These are phyloP conservation scores for Cinclus mexicanus DNA, from an alignment of 2,113 vertebrate genomes.

Conservation along the genomic window DNA sequence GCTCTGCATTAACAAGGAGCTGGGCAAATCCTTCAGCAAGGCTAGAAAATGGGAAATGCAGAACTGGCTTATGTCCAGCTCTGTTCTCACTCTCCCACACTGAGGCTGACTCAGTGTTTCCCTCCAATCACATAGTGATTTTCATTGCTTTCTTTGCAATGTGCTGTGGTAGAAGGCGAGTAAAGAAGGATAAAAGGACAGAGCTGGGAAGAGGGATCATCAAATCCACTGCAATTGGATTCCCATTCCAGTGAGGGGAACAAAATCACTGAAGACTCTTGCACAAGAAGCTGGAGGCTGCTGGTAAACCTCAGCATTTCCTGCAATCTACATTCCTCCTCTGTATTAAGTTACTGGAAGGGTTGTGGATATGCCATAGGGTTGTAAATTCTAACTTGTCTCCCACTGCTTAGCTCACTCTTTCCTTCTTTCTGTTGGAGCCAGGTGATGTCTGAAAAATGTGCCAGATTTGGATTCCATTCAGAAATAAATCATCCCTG, in stretches of 20 bases:
- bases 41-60: neutral
- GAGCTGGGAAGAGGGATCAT: neutral
- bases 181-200: neutral
- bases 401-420: neutral
- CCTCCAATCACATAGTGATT: accelerated
- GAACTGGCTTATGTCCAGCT: neutral
- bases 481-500: neutral
- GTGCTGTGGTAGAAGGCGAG: neutral
- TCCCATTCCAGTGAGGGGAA: neutral
- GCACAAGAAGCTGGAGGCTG: neutral
- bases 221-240: neutral
- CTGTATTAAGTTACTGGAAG: constrained; percentile 34
- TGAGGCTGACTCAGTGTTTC: constrained; percentile 13
- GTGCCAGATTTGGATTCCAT: neutral
- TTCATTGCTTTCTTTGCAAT: neutral
- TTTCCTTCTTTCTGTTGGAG: neutral
- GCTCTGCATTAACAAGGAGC: neutral
- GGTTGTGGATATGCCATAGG: neutral
- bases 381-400: constrained; percentile 20
- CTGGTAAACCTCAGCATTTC: constrained; percentile 31
- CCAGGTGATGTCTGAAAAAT: neutral
- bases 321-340: neutral
- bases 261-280: neutral
- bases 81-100: neutral
- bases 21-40: neutral